Evolutionary conservation across 2,888 invertebrate genomes (phyloP), one percentile per base, ranked within the genome.

Genomic region (Cistogaster globosa): DNA sequence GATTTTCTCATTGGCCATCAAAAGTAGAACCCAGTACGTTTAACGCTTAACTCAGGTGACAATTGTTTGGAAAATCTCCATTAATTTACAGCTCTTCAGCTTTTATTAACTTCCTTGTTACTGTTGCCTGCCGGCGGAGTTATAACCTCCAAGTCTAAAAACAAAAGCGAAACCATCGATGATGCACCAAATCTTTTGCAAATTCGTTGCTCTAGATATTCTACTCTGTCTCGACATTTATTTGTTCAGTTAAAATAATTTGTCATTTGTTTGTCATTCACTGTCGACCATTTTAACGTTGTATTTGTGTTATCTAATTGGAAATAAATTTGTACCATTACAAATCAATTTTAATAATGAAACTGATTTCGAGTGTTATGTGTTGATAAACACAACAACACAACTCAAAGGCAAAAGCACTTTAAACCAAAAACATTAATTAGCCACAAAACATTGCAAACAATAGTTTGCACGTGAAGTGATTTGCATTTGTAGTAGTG

Each of bases 311-410:
- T 71, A 57, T 48, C 48, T 55, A 62, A 71, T 79, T 71, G 48
- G 51, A 79, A 65, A 22, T 58, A 65, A 48, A 72, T 32, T 51
- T 12, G 42, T 42, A 38, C 6, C 18, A 60, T 60, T 55, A 58
- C 18, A 80, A 74, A 74, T 58, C 42, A 26, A 57, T 67, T 58
- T 74, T 67, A 74, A 74, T 67, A 67, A 80, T 74, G 57, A 53
- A 74, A 60, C 67, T 58, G 53, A 80, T 80, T 58, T 65, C 42
- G 55, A 18, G n/a, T 67, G 38, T 60, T 42, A n/a, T 26, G 57
- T 53, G 26, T 60, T 58, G 38, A 20, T 60, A 20, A 72, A 6
- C 7, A 38, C 7, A 36, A 51, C 18, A 48, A 20, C 18, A 53
- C 36, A 77, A 63, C 5, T 11, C 20, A 57, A 32, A 26, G 22